Evolutionary conservation across 2,113 vertebrate genomes (phyloP).

Genomic region (Rhipidura dahli): DNA sequence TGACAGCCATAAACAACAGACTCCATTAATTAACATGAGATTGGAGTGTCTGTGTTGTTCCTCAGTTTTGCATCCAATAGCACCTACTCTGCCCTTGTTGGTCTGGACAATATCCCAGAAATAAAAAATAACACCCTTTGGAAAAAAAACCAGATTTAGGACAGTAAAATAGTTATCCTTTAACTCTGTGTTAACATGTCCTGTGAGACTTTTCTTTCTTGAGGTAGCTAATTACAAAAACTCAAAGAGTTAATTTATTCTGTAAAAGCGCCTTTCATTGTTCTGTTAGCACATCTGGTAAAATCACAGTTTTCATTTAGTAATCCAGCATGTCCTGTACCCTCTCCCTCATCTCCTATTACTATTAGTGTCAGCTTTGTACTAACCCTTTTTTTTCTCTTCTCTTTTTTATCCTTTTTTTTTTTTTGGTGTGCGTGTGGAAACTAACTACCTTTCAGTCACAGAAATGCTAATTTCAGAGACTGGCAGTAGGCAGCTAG

Average conservation of each 20-base stretch:
- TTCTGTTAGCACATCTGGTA: conserved; percentile 9
- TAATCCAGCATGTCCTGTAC: conserved; percentile 14
- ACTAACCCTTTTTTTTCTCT: background rate
- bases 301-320: conserved; percentile 47
- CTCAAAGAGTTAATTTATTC: conserved; percentile 14
- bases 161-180: background rate
- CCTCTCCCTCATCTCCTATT: background rate
- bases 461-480: conserved; percentile 71
- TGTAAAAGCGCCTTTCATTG: conserved; percentile 20
- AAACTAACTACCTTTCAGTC: conserved; percentile 55
- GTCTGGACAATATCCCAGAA: background rate
- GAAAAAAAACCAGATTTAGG: background rate
- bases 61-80: background rate
- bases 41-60: background rate
- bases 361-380: conserved; percentile 43
- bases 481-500: conserved; percentile 69
- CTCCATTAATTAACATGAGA: conserved; percentile 37
- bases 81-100: background rate
- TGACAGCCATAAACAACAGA: conserved; percentile 42
- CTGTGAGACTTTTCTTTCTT: background rate
- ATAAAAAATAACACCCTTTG: background rate
- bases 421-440: background rate
- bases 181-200: background rate
- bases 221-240: conserved; percentile 16
- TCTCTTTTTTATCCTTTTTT: background rate